Conservation (phyloP, 2,888 invertebrate species). For the Dinocampus coccinellae region DNA sequence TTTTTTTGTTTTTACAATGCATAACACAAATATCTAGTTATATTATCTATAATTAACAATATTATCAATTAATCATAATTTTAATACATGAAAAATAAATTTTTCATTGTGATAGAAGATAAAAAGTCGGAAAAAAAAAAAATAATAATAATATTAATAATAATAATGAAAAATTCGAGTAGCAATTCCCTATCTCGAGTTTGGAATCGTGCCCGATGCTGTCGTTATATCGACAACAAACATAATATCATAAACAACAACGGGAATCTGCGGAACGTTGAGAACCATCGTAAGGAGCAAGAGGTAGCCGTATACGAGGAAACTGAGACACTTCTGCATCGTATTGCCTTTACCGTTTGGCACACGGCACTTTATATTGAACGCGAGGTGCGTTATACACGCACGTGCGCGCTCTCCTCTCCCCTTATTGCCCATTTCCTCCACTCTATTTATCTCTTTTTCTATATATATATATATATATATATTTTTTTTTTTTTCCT, state of each 20-base stretch:
- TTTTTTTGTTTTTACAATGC: no score
- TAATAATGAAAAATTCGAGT: constrained; percentile 59
- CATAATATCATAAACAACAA: constrained; percentile 56
- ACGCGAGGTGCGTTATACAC: constrained; percentile 52
- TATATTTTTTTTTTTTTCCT: no score
- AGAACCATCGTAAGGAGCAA: constrained; percentile 51
- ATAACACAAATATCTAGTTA: no score
- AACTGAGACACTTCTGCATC: constrained; percentile 76
- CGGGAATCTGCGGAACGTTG: constrained; percentile 40
- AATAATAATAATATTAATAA: not conserved
- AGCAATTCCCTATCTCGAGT: constrained; percentile 56
- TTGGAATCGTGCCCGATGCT: constrained; percentile 60
- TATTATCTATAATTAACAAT: no score
- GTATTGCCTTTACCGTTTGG: constrained; percentile 82
- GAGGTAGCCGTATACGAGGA: constrained; percentile 69
- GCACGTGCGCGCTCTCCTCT: constrained; percentile 40
- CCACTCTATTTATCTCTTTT: not conserved
- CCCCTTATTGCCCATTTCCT: constrained; percentile 2
- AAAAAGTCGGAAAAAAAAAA: constrained; percentile 11
- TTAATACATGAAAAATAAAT: not conserved
- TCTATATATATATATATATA: no score
- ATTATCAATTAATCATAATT: not conserved
- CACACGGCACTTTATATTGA: constrained; percentile 81
- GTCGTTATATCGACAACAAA: constrained; percentile 56
- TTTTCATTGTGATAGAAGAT: not conserved